Conservation (phyloP, 2,113 vertebrate genomes). For the Leucosticte australis region DNA sequence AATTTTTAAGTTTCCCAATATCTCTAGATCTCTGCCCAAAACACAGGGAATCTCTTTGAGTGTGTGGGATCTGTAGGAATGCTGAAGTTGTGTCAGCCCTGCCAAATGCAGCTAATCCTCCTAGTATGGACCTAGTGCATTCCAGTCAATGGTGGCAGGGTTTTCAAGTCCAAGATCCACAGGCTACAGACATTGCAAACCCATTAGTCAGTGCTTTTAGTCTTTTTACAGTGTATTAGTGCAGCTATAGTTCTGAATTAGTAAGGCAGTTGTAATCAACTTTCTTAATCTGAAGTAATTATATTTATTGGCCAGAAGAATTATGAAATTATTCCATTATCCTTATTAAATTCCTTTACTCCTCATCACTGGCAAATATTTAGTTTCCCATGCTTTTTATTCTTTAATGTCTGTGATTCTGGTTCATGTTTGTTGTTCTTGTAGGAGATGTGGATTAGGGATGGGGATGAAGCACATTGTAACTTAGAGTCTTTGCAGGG, state of each 20-base stretch:
- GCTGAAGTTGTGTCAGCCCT: neutral
- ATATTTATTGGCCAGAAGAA: neutral
- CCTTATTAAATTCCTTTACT: neutral
- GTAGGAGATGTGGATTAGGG: neutral
- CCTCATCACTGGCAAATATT: neutral
- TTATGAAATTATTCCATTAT: neutral
- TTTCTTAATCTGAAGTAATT: neutral
- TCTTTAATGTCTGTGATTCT: neutral
- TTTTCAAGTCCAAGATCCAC: neutral
- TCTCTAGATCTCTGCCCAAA: neutral
- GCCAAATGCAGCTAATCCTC: neutral
- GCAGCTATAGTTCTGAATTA: neutral
- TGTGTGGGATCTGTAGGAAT: neutral
- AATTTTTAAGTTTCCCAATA: neutral
- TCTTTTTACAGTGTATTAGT: neutral
- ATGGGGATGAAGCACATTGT: neutral
- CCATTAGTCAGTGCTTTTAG: neutral
- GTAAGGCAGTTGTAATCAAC: neutral
- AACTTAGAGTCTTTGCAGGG: neutral
- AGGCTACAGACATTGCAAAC: neutral
- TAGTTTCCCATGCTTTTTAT: neutral
- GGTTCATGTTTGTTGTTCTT: neutral
- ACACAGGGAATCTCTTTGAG: neutral
- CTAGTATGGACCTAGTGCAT: neutral
- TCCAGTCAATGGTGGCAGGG: neutral